Evolutionary conservation across 2,113 vertebrate species (phyloP), one percentile per base, ranked within the genome.

Genomic region (Heterotis niloticus): DNA sequence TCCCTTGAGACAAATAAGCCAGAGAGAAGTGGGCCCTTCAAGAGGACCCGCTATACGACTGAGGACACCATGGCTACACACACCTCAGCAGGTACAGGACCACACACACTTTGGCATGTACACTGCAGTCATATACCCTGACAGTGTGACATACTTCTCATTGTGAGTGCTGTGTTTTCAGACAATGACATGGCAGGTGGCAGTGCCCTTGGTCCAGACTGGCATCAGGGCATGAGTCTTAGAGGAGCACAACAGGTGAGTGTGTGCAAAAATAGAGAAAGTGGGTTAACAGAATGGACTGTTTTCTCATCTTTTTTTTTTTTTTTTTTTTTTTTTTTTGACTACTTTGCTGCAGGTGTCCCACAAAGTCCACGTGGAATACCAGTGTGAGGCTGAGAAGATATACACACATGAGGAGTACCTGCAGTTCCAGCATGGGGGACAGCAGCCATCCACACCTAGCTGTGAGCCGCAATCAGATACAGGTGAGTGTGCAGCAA

Each of bases 131-230:
- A 51, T 14, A 17, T 10, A 28, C 51, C 2, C 56, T 23, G 18
- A 51, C 54, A 59, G 13, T 34, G 4, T 64, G 26, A 57, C 13
- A 11, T 74, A 20, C 56, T 56, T 74, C 24, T 23, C 54, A 4
- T 18, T 74, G 71, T 1, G 54, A 23, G 5, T 10, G 5, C 56
- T 78, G 64, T 57, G 64, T 44, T 76, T 81, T 81, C 34, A 95
- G 95, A 86, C 80, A 78, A 11, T 16, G 84, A 84, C 64, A 85
- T 80, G 10, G 81, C 84, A 60, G 83, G 76, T 26, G 97, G 98
- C 76, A 98, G 96, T 79, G 97, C 98, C 12, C 89, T 99, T 17
- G 97, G 98, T 14, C 97, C 97, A 0, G 96, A 98, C 12, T 99
- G 97, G 97, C 97, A 99, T 0, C 93, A 94, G 79, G 95, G 93